phyloP scores from a whole-genome alignment of 1,140 invertebrate species.

The Pachypeltis micranthus region DNA sequence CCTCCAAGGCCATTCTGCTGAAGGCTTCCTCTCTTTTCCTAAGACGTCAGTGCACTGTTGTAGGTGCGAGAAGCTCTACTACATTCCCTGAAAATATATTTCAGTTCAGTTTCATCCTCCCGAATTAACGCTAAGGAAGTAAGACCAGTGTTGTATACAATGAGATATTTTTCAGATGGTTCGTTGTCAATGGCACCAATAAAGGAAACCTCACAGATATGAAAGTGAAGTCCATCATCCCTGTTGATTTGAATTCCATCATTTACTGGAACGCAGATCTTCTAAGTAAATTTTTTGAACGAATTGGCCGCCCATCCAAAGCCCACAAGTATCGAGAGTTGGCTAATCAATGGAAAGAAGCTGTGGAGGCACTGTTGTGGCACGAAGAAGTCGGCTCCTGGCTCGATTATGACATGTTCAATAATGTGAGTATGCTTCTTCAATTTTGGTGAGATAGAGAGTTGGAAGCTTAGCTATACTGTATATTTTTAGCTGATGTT shows the following conservation, averaged over 20 bases:
- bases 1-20: too few relatives aligned
- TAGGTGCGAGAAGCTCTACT: too few relatives aligned
- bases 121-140: too few relatives aligned
- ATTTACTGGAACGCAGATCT: slow-evolving; percentile 71
- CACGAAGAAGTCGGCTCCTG: slow-evolving; percentile 72
- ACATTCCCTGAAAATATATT: too few relatives aligned
- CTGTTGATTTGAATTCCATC: slow-evolving; percentile 80
- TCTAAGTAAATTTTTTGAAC: slow-evolving; percentile 55
- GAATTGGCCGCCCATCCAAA: slow-evolving; percentile 50
- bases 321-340: slow-evolving; percentile 47
- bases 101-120: too few relatives aligned
- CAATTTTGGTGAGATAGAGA: too few relatives aligned
- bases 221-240: slow-evolving; percentile 66
- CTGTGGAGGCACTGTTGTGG: slow-evolving; percentile 58
- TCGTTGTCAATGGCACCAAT: slow-evolving; percentile 58
- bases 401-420: slow-evolving; percentile 63
- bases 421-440: slow-evolving; percentile 7
- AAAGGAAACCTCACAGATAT: slow-evolving; percentile 56
- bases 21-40: too few relatives aligned
- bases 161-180: too few relatives aligned
- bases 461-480: too few relatives aligned
- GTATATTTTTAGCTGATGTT: too few relatives aligned
- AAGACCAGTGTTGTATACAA: too few relatives aligned
- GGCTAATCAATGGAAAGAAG: slow-evolving; percentile 48
- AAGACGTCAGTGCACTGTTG: too few relatives aligned